Evolutionary conservation across 2,113 vertebrate species (phyloP), one percentile per base, ranked within the genome.

Genomic region (Colaptes auratus): DNA sequence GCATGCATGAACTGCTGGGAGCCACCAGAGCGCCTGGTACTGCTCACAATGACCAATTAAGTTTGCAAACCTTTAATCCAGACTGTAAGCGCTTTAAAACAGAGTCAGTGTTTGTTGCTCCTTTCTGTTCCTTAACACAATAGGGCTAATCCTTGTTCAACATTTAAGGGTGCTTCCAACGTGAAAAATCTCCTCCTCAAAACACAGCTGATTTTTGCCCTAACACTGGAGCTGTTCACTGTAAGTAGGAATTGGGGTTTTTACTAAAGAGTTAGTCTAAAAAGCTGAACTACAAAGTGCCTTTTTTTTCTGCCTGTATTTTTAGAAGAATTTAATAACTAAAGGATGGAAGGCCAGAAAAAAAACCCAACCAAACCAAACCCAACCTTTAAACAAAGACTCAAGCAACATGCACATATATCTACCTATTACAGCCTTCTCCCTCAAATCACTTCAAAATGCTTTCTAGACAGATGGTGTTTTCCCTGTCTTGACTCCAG

Each of bases 391-490:
- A 70, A 90, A 65, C 14, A 81, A 72, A 66, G 28, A 72, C 66
- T 24, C 63, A 90, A 76, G 59, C 71, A 89, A 73, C n/a, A 24
- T 0, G 7, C 33, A 85, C 71, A 10, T 31, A 2, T 5, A 88
- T 69, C 73, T 36, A 56, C 3, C 7, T 27, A 63, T 12, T 12
- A 77, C 42, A 83, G 48, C 73, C 82, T 78, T 81, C 31, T 64
- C 86, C 31, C 88, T 72, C 86, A 88, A 92, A 94, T 53, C 36
- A 6, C 82, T 93, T 78, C 44, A 88, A 92, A 96, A 90, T 21
- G 80, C 56, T 81, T 94, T 90, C 86, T 81, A 93, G 76, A 91
- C 96, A 96, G 96, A 96, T 96, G 96, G 95, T 96, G 88, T 96
- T 96, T 96, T 95, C 92, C 92, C 90, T 88, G 73, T 50, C 91